Evolutionary conservation across 2,113 vertebrate species (phyloP).

Genomic region (Coreoperca whiteheadi): DNA sequence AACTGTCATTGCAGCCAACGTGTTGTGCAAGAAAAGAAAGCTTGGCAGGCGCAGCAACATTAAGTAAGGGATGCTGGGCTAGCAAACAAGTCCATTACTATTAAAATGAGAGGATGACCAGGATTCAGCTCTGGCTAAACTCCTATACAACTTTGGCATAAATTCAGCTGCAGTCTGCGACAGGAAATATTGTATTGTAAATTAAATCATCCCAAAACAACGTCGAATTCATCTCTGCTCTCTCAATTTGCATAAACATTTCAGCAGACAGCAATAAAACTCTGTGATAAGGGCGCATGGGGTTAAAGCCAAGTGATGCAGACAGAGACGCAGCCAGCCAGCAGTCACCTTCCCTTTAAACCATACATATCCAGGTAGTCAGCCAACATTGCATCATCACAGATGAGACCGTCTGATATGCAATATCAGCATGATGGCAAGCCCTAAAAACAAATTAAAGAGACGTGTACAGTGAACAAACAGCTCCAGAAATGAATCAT

Average conservation of each 20-base stretch:
- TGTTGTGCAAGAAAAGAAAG: not conserved
- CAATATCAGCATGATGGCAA: constrained; percentile 27
- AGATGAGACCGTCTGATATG: constrained; percentile 40
- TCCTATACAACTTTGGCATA: not conserved
- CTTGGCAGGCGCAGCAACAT: no score
- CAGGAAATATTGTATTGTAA: not conserved
- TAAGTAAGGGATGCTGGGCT: not conserved
- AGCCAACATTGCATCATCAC: constrained; percentile 48
- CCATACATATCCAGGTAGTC: constrained; percentile 29
- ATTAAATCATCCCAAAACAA: constrained; percentile 8
- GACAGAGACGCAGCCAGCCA: constrained; percentile 34
- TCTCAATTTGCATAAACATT: constrained; percentile 30
- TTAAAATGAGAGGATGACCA: not conserved
- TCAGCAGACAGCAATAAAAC: constrained; percentile 38
- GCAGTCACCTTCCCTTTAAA: constrained; percentile 26
- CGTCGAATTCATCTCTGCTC: not conserved
- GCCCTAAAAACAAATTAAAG: constrained; percentile 65
- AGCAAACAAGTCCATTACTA: no score
- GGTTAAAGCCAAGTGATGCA: constrained; percentile 3
- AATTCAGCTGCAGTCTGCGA: not conserved
- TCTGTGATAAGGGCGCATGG: not conserved
- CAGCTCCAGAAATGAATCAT: constrained; percentile 19
- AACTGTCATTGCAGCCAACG: not conserved
- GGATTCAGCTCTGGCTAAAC: not conserved
- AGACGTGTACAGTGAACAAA: not conserved